Evolutionary conservation across 1,140 invertebrate species (phyloP), one percentile per base, ranked within the genome.

Genomic region (Trichoplusia ni): DNA sequence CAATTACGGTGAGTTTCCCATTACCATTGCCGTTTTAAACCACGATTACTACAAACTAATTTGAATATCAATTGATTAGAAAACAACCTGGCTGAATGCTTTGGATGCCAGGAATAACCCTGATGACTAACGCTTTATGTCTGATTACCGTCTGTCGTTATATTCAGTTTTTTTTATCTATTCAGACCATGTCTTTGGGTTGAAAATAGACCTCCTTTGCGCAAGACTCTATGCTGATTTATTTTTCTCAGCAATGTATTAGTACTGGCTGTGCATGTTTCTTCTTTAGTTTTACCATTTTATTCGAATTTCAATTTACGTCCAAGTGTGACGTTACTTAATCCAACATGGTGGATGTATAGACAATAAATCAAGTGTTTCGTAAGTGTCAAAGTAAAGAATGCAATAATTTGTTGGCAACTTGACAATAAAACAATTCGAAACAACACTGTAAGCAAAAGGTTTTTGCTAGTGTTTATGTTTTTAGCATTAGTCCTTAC

Each of bases 11-110:
- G 46, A 49, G 46, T 49, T 8, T 18, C 35, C 3, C 37, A 49
- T 49, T 49, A 49, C 23, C 46, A 49, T 49, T 19, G 37, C 37
- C 37, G 46, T 49, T 49, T 49, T 31, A 49, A 49, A 49, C 46
- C 11, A 8, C 14, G 44, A 47, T 47, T 47, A 47, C 44, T 47
- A 47, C 44, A 47, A 47, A 47, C 44, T 47, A 47, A 47, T 47
- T 47, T 29, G 44, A 47, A 47, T 47, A 47, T 47, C 31, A 47
- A 47, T 47, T 23, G 25, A 47, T 11, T 47, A 47, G 44, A 47
- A 47, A 47, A 47, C 44, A 29, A 47, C 11, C 18, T 14, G 38
- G 13, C 38, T 47, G 25, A 9, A 47, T 47, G 14, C 25, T 47
- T 49, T 25, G 25, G 18, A 49, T 49, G 46, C 46, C 46, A 49